These are phyloP conservation scores for Macrotis lagotis DNA, from an alignment of 2,113 vertebrate species.

Conservation along the genomic window DNA sequence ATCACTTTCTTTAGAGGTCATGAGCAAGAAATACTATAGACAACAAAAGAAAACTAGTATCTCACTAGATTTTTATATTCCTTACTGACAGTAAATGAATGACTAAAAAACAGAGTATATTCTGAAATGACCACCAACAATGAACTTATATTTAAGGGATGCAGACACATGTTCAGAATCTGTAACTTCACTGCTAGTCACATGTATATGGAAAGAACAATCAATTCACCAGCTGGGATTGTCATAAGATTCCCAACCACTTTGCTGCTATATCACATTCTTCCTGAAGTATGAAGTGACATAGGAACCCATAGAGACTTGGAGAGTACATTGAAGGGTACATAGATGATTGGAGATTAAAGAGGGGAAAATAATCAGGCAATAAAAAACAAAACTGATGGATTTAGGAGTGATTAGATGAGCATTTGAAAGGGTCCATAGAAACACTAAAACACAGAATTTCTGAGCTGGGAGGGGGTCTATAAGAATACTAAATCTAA, in stretches of 20 bases:
- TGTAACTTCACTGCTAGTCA: conserved; percentile 65
- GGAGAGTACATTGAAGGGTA: conserved; percentile 68
- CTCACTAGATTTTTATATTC: background rate
- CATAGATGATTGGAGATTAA: conserved; percentile 62
- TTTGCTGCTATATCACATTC: conserved; percentile 64
- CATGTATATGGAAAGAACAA: conserved; percentile 76
- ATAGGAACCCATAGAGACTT: conserved; percentile 64
- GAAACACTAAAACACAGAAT: background rate
- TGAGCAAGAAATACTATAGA: background rate
- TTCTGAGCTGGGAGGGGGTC: background rate
- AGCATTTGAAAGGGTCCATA: background rate
- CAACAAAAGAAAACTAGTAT: background rate
- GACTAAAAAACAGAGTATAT: accelerated
- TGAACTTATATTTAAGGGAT: background rate
- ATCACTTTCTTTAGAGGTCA: background rate
- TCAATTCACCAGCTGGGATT: conserved; percentile 71
- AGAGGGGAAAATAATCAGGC: conserved; percentile 66
- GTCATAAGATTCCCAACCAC: conserved; percentile 73
- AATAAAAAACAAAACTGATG: background rate
- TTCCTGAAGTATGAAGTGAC: conserved; percentile 66
- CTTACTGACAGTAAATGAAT: background rate
- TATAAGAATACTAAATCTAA: background rate
- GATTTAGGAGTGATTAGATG: conserved; percentile 54
- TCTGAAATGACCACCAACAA: background rate
- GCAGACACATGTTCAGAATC: conserved; percentile 65